A percentile compares a stretch with the other conserved stretches of the same genome.
Conservation (phyloP, 2,113 vertebrate genomes). For the Catharus bicknelli region DNA sequence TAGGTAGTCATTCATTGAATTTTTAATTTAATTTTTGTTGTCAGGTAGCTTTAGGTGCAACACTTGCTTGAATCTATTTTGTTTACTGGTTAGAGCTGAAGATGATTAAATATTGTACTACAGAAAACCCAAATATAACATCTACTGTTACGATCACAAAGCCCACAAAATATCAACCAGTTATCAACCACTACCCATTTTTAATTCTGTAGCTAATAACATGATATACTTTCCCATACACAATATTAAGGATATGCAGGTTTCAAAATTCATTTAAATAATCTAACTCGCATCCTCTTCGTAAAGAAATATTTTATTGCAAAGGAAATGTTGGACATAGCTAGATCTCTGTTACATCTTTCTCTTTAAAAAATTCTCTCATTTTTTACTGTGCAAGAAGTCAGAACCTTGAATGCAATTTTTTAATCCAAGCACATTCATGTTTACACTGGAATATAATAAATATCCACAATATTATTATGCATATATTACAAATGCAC, state of each 20-base stretch:
- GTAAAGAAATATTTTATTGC: not conserved
- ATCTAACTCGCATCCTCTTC: not conserved
- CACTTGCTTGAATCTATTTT: not conserved
- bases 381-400: not conserved
- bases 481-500: slow-evolving; percentile 8
- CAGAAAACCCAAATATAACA: not conserved
- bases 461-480: slow-evolving; percentile 12
- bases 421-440: not conserved
- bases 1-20: not conserved
- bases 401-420: not conserved
- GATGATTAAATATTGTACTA: not conserved
- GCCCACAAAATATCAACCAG: not conserved
- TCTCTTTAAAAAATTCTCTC: not conserved
- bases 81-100: not conserved
- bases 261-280: not conserved
- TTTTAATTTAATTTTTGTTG: not conserved
- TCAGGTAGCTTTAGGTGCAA: not conserved
- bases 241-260: not conserved
- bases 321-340: not conserved
- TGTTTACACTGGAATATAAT: slow-evolving; percentile 21
- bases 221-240: not conserved
- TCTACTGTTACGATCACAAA: not conserved
- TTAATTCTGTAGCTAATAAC: not conserved
- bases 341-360: not conserved
- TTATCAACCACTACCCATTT: not conserved